Conservation (phyloP, 2,113 vertebrate genomes). For the Sclerurus mexicanus region DNA sequence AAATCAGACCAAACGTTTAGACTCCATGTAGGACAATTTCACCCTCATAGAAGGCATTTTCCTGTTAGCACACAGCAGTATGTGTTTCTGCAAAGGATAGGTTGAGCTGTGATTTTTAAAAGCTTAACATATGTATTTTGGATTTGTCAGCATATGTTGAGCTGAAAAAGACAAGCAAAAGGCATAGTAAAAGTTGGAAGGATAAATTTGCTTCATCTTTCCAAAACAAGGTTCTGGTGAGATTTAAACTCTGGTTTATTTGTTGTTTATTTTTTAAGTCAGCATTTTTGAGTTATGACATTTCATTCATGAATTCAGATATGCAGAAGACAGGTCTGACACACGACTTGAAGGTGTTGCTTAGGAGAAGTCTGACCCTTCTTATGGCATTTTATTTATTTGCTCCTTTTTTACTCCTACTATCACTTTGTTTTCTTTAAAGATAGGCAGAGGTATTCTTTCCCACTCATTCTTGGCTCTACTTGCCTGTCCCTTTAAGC, state of each 20-base stretch:
- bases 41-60: neutral
- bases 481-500: neutral
- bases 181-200: neutral
- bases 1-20: neutral
- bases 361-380: neutral
- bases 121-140: neutral
- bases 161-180: neutral
- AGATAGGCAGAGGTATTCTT: neutral
- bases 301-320: neutral
- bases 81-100: neutral
- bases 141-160: neutral
- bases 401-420: neutral
- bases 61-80: neutral
- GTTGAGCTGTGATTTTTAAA: neutral
- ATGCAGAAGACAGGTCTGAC: neutral
- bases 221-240: neutral
- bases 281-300: neutral
- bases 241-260: neutral
- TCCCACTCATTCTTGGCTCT: neutral
- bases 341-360: neutral
- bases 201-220: neutral
- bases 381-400: neutral
- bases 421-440: slow-evolving; percentile 11
- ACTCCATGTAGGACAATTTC: neutral
- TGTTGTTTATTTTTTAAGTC: neutral